Base-by-base conservation (phyloP, 2,113 vertebrate genomes). In the Tachycineta bicolor region DNA sequence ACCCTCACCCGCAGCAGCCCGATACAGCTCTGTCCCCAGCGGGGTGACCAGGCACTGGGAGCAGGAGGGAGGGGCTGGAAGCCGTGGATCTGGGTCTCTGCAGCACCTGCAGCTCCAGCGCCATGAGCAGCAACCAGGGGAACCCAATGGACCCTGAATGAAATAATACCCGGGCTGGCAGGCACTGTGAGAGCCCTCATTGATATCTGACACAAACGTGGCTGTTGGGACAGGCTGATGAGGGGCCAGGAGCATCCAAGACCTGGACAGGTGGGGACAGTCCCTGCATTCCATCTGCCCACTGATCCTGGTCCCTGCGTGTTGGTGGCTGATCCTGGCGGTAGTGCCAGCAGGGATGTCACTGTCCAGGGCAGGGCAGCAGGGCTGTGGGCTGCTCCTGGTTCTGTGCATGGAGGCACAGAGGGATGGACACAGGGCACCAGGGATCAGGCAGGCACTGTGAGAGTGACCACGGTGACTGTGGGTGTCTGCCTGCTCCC, bases 81-180 rank as follows among this genome's bases (percentile, higher is more conserved):
- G 89, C 92, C 18, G 0, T 89, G 73, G 92, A 28, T 97, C 83
- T 82, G 76, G 3, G 6, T 84, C 33, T 82, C 83, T 79, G 87
- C 88, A 91, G 90, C 94, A 78, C 83, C 85, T 12, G 37, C 90
- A 89, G 83, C 91, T 87, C 62, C 50, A 11, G 93, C 5, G 1
- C 24, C 29, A 73, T 9, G 21, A 63, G 83, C 62, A 50, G 92
- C 65, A 67, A 67, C 33, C 92, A 34, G 87, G 47, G 95, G 87
- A 95, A 86, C 93, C 94, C 98, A 96, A 95, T 94, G 96, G 95
- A 81, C 94, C 98, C 97, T 97, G 97, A 95, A 97, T 96, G 96
- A 96, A 98, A 97, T 97, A 93, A 94, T 92, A 80, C 64, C 93
- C 53, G 4, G 76, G 56, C 93, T 96, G 97, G 95, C 71, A 90